Base-by-base conservation (phyloP, 2,888 invertebrate genomes). In the Idaea biselata region DNA sequence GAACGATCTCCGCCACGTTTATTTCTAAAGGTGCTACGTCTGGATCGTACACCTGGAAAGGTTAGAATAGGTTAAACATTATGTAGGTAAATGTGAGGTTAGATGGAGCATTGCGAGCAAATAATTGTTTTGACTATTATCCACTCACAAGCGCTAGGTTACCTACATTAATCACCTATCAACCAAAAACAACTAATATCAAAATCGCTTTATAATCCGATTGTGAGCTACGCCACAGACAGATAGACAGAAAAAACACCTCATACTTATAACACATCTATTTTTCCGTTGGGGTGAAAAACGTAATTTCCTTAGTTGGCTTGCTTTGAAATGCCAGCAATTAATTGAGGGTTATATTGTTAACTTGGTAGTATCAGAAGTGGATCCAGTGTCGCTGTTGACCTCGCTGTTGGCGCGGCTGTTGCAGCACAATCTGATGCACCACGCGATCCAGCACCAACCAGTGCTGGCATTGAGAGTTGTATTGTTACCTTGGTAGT, bases 351-450 rank as follows among this genome's bases (percentile, higher is more conserved):
- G 69, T 96, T 97, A 83, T 96, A 96, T 75, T 97, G 14, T 14
- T 69, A 89, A 89, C 87, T 90, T 89, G n/a, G 79, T 79, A 55
- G 78, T 76, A 18, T 85, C 87, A 5, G 75, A 77, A 58, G 76
- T 76, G 59, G 79, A 81, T 58, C 84, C 84, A 0, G 75, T 73
- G 60, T 82, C 78, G 72, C 84, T 82, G 68, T 86, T 90, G 73
- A 86, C 87, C 53, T 88, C 89, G 75, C 89, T 87, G 76, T 77
- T 80, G 58, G 91, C 89, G 63, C 89, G 83, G 60, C 83, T 82
- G 95, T 88, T 99, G 99, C 59, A 99, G 91, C 58, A 98, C 96
- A 32, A 99, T 95, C 86, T 99, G 99, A 84, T 99, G 99, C 18
- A 97, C 96, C 66, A 99, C 96, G 68, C 99, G 95, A 88, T 99